A percentile compares a stretch with the other conserved stretches of the same genome.
These are phyloP conservation scores for Limonius californicus DNA, from an alignment of 1,140 invertebrate genomes.

Conservation along the genomic window DNA sequence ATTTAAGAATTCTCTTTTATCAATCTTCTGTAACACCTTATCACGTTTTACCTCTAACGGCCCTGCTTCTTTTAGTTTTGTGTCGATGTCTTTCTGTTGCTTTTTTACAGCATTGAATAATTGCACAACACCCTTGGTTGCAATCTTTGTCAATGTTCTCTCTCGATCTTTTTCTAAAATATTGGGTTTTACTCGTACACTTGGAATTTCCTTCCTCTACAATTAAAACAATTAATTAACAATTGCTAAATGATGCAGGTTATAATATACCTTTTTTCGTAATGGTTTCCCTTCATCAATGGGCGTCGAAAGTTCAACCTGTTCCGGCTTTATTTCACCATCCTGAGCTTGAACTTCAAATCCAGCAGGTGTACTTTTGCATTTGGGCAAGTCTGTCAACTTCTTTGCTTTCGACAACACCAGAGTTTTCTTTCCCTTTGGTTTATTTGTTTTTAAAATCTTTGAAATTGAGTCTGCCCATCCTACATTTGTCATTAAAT, in stretches of 20 bases:
- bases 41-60: slow-evolving; percentile 77
- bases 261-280: slow-evolving; percentile 46
- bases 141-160: slow-evolving; percentile 72
- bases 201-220: slow-evolving; percentile 59
- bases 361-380: slow-evolving; percentile 45
- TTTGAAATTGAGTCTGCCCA: slow-evolving; percentile 70
- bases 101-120: slow-evolving; percentile 85
- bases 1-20: slow-evolving; percentile 79
- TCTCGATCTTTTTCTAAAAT: slow-evolving; percentile 70
- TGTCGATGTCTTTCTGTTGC: slow-evolving; percentile 75
- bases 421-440: slow-evolving; percentile 68
- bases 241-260: not conserved
- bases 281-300: slow-evolving; percentile 42
- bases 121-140: slow-evolving; percentile 87
- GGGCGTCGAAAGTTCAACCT: slow-evolving; percentile 39
- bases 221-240: slow-evolving; percentile 33
- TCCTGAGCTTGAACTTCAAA: slow-evolving; percentile 53
- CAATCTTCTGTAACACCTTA: slow-evolving; percentile 75
- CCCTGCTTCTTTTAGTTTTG: slow-evolving; percentile 68
- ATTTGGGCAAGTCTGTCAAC: slow-evolving; percentile 54
- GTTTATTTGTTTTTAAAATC: slow-evolving; percentile 69
- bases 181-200: slow-evolving; percentile 70
- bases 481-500: slow-evolving; percentile 50
- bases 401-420: slow-evolving; percentile 74
- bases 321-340: slow-evolving; percentile 48